Percentiles rank a stretch among this genome's conserved stretches.
These are phyloP conservation scores for Rostratula benghalensis DNA, from an alignment of 2,113 vertebrate species.

Conservation along the genomic window DNA sequence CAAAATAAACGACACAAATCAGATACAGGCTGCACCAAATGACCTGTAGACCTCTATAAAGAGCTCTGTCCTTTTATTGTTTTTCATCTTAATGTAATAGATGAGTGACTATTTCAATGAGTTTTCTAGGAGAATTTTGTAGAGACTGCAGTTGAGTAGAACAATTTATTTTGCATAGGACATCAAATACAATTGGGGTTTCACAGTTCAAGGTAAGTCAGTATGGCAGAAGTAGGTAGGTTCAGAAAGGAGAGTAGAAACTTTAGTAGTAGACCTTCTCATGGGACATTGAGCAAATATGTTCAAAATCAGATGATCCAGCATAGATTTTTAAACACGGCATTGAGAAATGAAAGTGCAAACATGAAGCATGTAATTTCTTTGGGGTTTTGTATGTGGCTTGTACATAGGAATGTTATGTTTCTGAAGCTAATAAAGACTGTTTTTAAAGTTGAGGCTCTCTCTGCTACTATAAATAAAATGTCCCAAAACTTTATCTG, in stretches of 20 bases:
- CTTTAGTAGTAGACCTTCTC: background rate
- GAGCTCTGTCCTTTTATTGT: background rate
- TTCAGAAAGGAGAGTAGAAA: background rate
- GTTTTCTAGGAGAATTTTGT: background rate
- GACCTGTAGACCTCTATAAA: background rate
- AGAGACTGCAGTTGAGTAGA: background rate
- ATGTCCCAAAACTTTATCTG: background rate
- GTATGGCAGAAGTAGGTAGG: background rate
- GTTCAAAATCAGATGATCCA: background rate
- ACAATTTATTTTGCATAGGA: background rate
- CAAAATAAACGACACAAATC: background rate
- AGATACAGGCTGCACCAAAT: background rate
- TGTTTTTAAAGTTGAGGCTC: background rate
- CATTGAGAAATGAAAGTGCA: background rate
- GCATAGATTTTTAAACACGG: background rate
- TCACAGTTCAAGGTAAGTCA: background rate
- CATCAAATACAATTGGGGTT: background rate
- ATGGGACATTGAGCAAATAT: background rate
- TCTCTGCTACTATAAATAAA: background rate
- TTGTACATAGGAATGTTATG: background rate
- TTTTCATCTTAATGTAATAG: background rate
- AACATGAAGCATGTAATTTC: background rate
- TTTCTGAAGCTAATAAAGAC: background rate
- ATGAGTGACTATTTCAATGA: background rate
- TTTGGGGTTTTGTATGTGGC: background rate